Evolutionary conservation across 2,113 vertebrate genomes (phyloP).

Genomic region (Centrocercus urophasianus): DNA sequence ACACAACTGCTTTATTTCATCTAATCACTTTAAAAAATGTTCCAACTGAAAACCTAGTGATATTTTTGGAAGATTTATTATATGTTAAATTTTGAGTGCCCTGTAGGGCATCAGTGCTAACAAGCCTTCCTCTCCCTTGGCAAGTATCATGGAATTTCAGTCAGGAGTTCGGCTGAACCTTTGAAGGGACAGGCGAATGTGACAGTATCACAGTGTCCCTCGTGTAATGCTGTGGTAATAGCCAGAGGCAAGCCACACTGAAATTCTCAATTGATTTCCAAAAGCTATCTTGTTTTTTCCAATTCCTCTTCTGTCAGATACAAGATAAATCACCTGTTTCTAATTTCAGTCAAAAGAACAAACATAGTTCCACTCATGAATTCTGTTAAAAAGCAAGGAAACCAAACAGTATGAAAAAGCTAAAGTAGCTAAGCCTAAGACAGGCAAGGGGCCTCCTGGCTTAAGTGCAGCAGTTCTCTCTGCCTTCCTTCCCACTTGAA

Average conservation of each 20-base stretch:
- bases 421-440: not conserved
- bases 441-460: not conserved
- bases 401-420: not conserved
- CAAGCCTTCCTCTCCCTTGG: not conserved
- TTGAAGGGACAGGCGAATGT: not conserved
- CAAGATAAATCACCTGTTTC: not conserved
- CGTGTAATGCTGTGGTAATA: not conserved
- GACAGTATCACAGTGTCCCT: not conserved
- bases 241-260: not conserved
- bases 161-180: not conserved
- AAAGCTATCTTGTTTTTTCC: not conserved
- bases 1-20: not conserved
- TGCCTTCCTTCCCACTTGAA: not conserved
- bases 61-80: not conserved
- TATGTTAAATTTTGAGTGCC: not conserved
- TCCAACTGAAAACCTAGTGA: not conserved
- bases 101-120: not conserved
- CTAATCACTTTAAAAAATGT: not conserved
- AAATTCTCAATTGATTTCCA: not conserved
- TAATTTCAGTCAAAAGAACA: not conserved
- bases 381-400: conserved; percentile 9
- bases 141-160: not conserved
- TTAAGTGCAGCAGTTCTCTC: not conserved
- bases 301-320: not conserved
- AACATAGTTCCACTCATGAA: not conserved